Base-by-base conservation (phyloP, 2,888 invertebrate species). In the Apotomis turbidana region DNA sequence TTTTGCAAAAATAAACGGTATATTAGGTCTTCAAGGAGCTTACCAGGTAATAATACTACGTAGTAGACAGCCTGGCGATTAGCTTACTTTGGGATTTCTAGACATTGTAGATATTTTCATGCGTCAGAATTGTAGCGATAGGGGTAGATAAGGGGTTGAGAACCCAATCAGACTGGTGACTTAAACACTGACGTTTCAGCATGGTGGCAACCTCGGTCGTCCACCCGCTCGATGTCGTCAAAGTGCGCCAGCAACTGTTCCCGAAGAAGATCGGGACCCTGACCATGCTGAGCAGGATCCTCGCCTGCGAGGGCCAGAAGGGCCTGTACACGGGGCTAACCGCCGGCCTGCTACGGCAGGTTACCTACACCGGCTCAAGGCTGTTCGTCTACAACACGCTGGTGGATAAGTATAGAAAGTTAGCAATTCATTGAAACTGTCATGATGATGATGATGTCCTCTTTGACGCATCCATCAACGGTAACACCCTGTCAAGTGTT, bases 221-320 rank as follows among this genome's bases (percentile, higher is more conserved):
- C 2, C 99, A 99, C 85, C 99, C 99, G 0, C 91, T 99, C 77
- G 99, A 99, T 94, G 93, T 99, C 77, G 95, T 99, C 15, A 99
- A 99, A 90, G 98, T 98, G 83, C 95, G 99, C 49, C 98, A 99
- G 97, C 99, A 99, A 90, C 90, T 99, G 74, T 96, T 96, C 78
- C 97, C 96, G 0, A 95, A 94, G 67, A 95, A 95, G 2, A 95
- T 95, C 69, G 97, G 96, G 12, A 97, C 97, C 62, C 95, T 96
- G 78, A 95, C 75, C 5, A 77, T 97, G 49, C 88, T 98, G 2
- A 66, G 91, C 90, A 76, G 94, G 36, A 97, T 99, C 76, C 76
- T 97, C 10, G 94, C 93, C 78, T 96, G 96, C 79, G 98, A 99
- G 88, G 99, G 99, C 0, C 74, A 96, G 0, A 80, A 95, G n/a